Evolutionary conservation across 92 coral and sea anemone genomes (phyloP).

Genomic region (Epizoanthus fatuus): DNA sequence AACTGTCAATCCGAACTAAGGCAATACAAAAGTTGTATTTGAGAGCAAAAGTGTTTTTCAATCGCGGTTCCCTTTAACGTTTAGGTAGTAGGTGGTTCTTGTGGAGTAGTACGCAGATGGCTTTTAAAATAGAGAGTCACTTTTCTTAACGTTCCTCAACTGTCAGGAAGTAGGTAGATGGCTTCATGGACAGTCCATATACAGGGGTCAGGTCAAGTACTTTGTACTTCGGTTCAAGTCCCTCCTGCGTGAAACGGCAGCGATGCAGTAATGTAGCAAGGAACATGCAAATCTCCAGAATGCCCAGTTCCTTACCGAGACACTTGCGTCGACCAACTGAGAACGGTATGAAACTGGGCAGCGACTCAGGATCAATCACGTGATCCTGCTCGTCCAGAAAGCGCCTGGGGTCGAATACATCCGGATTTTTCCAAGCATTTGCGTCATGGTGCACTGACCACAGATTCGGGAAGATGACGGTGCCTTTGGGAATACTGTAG

Average conservation of each 20-base stretch:
- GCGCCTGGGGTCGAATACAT: slow-evolving; percentile 77
- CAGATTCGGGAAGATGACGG: slow-evolving; percentile 76
- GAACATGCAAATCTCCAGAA: slow-evolving; percentile 24
- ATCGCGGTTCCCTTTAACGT: too few species aligned
- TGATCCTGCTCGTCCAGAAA: slow-evolving; percentile 69
- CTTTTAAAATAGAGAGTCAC: background rate
- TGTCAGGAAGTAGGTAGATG: slow-evolving; percentile 7
- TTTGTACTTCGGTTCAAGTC: slow-evolving; percentile 2
- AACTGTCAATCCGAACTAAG: too few species aligned
- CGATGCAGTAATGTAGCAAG: slow-evolving; percentile 17
- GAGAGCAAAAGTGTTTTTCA: too few species aligned
- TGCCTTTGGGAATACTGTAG: slow-evolving; percentile 37
- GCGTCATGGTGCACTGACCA: slow-evolving; percentile 83
- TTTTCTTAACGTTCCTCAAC: slow-evolving; percentile 17
- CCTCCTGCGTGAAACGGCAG: slow-evolving; percentile 16
- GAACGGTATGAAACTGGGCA: slow-evolving; percentile 31
- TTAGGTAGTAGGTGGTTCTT: too few species aligned
- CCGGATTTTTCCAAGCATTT: slow-evolving; percentile 75
- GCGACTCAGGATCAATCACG: background rate
- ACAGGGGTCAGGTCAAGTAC: slow-evolving; percentile 29
- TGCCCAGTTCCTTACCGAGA: slow-evolving; percentile 17
- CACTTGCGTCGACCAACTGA: slow-evolving; percentile 44
- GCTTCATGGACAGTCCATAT: slow-evolving; percentile 22
- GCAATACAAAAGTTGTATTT: too few species aligned
- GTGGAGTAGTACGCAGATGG: too few species aligned